Conservation (phyloP, 2,113 vertebrate genomes). For the Chamaea fasciata region DNA sequence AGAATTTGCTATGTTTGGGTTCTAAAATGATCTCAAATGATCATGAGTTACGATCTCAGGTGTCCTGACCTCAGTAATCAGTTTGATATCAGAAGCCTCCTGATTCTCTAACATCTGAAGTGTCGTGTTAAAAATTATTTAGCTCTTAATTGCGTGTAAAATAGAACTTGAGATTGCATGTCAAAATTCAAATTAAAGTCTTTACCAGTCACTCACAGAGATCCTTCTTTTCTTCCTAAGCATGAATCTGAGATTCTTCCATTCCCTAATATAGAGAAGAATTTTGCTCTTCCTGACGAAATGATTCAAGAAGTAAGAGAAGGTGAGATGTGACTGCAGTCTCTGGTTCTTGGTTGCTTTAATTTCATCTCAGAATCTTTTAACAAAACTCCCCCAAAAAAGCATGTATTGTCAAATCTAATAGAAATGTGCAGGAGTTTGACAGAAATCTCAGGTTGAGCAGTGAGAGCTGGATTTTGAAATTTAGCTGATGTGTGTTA, state of each 20-base stretch:
- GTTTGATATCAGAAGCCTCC: not conserved
- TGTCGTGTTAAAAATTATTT: not conserved
- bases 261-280: slow-evolving; percentile 93
- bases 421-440: not conserved
- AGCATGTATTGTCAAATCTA: not conserved
- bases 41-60: not conserved
- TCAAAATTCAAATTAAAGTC: not conserved
- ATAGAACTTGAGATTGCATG: not conserved
- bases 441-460: not conserved
- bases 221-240: slow-evolving; percentile 63
- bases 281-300: slow-evolving; percentile 92
- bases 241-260: slow-evolving; percentile 97
- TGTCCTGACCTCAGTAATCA: not conserved
- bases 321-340: slow-evolving; percentile 73
- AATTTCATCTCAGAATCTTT: not conserved
- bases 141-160: not conserved
- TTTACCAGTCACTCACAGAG: not conserved
- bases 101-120: not conserved
- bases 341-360: not conserved
- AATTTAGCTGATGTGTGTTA: not conserved
- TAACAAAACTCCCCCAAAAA: not conserved
- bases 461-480: not conserved
- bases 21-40: not conserved
- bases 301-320: slow-evolving; percentile 97
- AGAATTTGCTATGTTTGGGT: not conserved